A percentile compares a stretch with the other conserved stretches of the same genome.
Evolutionary conservation across 2,113 vertebrate genomes (phyloP).

Genomic region (Tichodroma muraria): DNA sequence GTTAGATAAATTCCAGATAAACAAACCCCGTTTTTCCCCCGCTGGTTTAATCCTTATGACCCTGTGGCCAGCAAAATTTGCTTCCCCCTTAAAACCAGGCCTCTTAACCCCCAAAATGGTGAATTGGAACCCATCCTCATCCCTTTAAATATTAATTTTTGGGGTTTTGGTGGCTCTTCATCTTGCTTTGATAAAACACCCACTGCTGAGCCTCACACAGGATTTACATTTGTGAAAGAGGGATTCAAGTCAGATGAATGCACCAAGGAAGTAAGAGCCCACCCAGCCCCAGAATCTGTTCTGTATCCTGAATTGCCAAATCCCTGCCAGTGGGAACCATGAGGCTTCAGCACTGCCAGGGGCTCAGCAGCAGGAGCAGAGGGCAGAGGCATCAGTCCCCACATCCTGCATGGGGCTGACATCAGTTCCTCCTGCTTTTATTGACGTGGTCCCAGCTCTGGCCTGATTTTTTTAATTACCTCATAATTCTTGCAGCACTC

Average conservation of each 20-base stretch:
- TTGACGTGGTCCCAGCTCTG: background rate
- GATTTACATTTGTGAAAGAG: background rate
- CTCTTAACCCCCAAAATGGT: background rate
- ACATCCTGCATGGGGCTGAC: background rate
- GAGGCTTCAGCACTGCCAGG: background rate
- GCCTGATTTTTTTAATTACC: slow-evolving; percentile 36
- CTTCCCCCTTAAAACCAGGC: background rate
- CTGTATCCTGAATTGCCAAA: background rate
- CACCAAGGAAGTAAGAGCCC: background rate
- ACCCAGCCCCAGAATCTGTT: background rate
- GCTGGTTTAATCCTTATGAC: background rate
- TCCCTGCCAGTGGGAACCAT: background rate
- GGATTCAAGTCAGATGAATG: background rate
- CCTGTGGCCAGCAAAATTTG: background rate
- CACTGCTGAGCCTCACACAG: fast-evolving
- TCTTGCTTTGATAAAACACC: background rate
- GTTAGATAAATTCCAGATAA: background rate
- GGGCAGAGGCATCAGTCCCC: background rate
- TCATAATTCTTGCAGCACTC: slow-evolving; percentile 41
- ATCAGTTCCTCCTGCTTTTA: slow-evolving; percentile 10
- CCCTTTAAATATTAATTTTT: background rate
- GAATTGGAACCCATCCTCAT: background rate
- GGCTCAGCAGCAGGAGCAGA: background rate
- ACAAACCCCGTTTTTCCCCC: background rate
- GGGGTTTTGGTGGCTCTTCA: background rate